phyloP scores from a whole-genome alignment of 2,797 vertebrate genomes.

The Acropternis orthonyx region DNA sequence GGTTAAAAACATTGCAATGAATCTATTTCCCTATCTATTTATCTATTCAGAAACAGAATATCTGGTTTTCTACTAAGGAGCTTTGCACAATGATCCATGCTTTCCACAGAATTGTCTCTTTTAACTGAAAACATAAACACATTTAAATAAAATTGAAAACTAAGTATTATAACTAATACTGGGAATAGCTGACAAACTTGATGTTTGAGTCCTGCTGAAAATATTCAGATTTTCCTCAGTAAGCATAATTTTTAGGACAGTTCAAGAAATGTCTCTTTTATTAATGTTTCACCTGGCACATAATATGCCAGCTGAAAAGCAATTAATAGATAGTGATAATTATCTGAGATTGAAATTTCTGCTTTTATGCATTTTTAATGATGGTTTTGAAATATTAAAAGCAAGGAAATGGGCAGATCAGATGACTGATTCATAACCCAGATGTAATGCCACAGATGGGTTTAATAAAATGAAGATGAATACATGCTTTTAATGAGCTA shows the following conservation, averaged over 20 bases:
- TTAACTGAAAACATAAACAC: neutral
- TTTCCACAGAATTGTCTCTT: neutral
- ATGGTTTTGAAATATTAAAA: constrained; percentile 61
- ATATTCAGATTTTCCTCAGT: neutral
- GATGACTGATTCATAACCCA: constrained; percentile 23
- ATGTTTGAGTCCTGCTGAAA: neutral
- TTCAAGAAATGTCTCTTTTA: neutral
- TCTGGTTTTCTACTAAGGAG: neutral
- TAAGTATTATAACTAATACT: neutral
- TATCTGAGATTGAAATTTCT: constrained; percentile 37
- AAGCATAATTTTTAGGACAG: neutral
- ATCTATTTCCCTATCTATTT: neutral
- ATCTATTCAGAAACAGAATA: neutral
- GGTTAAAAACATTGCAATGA: neutral
- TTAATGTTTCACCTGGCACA: neutral
- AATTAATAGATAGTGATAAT: constrained; percentile 47
- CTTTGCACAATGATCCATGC: neutral
- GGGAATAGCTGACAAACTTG: neutral
- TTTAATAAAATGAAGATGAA: constrained; percentile 48
- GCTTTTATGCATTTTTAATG: constrained; percentile 51
- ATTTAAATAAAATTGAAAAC: neutral
- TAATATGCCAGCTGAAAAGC: neutral
- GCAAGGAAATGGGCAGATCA: constrained; percentile 45
- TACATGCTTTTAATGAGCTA: constrained; percentile 31
- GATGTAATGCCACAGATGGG: neutral